Conservation (phyloP, 2,888 invertebrate genomes). For the Lamproptera curius region DNA sequence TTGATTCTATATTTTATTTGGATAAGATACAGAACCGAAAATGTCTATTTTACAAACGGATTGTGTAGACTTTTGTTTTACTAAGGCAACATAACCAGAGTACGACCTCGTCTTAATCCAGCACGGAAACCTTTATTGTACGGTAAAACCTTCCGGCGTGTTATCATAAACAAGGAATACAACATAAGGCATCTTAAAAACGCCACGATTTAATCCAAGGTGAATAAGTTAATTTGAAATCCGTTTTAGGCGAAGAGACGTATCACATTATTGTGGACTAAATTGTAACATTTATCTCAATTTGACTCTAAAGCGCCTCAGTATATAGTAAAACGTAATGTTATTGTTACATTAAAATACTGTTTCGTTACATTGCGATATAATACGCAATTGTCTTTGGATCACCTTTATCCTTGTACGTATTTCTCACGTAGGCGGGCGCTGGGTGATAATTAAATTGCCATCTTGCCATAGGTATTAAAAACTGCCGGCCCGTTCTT, state of each 20-base stretch:
- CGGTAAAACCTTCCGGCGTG: background rate
- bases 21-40: too few relatives aligned
- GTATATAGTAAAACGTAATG: background rate
- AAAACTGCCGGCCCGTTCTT: background rate
- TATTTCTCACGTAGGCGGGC: background rate
- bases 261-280: background rate
- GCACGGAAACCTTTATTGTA: background rate
- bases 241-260: background rate
- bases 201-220: background rate
- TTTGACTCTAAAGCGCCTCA: background rate
- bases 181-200: background rate
- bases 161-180: background rate
- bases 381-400: background rate
- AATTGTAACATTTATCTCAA: background rate
- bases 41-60: background rate
- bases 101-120: background rate
- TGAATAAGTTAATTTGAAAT: background rate
- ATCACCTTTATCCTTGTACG: background rate
- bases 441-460: background rate
- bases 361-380: background rate
- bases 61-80: background rate
- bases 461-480: background rate
- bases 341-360: background rate
- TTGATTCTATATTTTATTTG: background rate
- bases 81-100: background rate